Conservation (phyloP, 2,113 vertebrate genomes). For the Pipa parva region DNA sequence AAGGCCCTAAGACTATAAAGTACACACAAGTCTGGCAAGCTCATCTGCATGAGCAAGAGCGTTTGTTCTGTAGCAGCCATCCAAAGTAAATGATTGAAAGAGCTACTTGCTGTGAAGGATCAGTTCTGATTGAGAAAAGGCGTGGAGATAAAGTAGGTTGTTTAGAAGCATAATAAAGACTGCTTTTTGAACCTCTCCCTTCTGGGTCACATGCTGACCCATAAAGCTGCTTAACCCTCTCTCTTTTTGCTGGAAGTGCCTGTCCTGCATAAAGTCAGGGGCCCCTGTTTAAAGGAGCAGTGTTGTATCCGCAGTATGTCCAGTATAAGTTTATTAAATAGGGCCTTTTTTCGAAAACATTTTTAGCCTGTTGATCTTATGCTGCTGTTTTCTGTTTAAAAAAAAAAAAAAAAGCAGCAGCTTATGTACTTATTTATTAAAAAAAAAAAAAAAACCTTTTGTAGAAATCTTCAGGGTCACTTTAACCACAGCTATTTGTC, state of each 20-base stretch:
- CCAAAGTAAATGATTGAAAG: slow-evolving; percentile 68
- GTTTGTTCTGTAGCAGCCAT: slow-evolving; percentile 67
- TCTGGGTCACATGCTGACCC: slow-evolving; percentile 62
- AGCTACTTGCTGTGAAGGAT: slow-evolving; percentile 65
- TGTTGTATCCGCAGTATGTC: too few species aligned
- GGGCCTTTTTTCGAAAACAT: too few species aligned
- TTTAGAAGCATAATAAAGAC: slow-evolving; percentile 65
- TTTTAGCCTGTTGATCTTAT: too few species aligned
- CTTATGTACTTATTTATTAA: too few species aligned
- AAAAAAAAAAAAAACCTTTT: too few species aligned
- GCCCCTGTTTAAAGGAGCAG: too few species aligned
- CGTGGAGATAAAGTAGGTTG: slow-evolving; percentile 67
- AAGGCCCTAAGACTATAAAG: slow-evolving; percentile 73
- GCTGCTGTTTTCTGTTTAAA: too few species aligned
- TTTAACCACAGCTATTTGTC: too few species aligned
- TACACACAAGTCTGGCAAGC: slow-evolving; percentile 80
- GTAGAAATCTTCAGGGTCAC: too few species aligned
- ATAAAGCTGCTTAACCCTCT: slow-evolving; percentile 52
- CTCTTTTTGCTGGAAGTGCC: not conserved
- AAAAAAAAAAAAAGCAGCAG: too few species aligned
- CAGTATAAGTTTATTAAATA: too few species aligned
- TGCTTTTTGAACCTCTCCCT: slow-evolving; percentile 61
- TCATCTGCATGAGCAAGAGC: slow-evolving; percentile 74
- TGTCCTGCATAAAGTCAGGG: too few species aligned
- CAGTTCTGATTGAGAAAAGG: slow-evolving; percentile 58